Base-by-base conservation (phyloP, 1,140 invertebrate species). In the Antheraea pernyi region DNA sequence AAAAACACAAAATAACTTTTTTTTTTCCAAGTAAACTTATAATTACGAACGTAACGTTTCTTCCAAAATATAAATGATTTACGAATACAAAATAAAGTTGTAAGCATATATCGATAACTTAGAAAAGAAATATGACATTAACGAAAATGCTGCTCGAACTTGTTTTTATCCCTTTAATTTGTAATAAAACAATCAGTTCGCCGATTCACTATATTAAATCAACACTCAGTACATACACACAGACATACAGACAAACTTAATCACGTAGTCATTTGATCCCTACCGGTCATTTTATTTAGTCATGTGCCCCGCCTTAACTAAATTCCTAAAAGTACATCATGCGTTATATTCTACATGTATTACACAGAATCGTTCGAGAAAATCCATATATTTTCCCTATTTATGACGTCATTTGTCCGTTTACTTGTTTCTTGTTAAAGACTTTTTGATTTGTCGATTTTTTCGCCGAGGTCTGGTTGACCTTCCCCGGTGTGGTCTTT, bases 401-500 rank as follows among this genome's bases (percentile, higher is more conserved):
- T 82, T 78, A 86, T n/a, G 78, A 77, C 9, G 78, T 76, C 8
- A 79, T 65, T 71, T 82, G 84, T 42, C 83, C 86, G 65, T 78
- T 82, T 11, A 80, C 60, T 30, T 78, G 79, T 74, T 86, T 91
- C 30, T 82, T 81, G 19, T 79, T 61, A 63, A 87, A 88, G 7
- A 81, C 67, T 69, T 79, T 82, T 0, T 78, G 73, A 19, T 76
- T 74, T 0, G 78, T 72, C n/a, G 79, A 71, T 75, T 88, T 88
- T 58, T 78, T 85, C 9, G 68, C 67, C n/a, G 66, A 67, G 19
- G 63, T 73, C 30, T 69, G 46, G 63, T 65, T 74, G 13, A 73
- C 22, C 53, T 83, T 79, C 37, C 46, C 74, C 16, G 76, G 77
- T 0, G 79, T 73, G 0, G 79, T 69, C 64, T 85, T 88, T 5